Conservation (phyloP, 2,797 vertebrate species). For the Siniperca obscura region DNA sequence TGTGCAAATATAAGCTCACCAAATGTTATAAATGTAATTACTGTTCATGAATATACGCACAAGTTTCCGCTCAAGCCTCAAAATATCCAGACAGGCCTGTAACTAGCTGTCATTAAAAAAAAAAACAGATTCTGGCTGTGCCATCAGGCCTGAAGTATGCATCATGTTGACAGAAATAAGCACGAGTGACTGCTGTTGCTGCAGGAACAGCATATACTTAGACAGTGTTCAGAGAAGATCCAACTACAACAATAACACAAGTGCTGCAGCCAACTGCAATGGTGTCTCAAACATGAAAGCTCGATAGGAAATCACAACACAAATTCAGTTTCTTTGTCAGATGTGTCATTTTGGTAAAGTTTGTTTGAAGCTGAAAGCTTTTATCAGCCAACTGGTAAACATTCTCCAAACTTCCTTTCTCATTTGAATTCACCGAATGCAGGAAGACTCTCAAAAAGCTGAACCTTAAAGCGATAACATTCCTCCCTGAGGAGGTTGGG, state of each 20-base stretch:
- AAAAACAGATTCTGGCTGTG: constrained; percentile 47
- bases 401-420: constrained; percentile 26
- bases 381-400: constrained; percentile 14
- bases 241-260: constrained; percentile 67
- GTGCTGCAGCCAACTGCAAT: constrained; percentile 40
- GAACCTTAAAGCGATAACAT: constrained; percentile 60
- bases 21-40: constrained; percentile 45
- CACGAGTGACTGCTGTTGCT: constrained; percentile 68
- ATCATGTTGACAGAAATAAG: constrained; percentile 67
- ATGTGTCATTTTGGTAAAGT: constrained; percentile 5
- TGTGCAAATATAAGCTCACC: constrained; percentile 23
- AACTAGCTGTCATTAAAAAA: constrained; percentile 35
- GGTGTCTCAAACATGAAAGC: background rate
- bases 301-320: background rate
- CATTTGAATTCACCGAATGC: constrained; percentile 40
- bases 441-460: constrained; percentile 50
- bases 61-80: constrained; percentile 45
- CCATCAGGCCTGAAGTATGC: constrained; percentile 54
- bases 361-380: background rate
- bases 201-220: constrained; percentile 64
- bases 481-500: constrained; percentile 48
- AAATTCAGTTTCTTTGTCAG: constrained; percentile 10
- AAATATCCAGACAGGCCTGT: constrained; percentile 54
- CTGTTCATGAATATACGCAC: constrained; percentile 48
- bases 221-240: constrained; percentile 62